Percentiles rank a stretch among this genome's conserved stretches.
Evolutionary conservation across 1,140 invertebrate species (phyloP).

Genomic region (Ceratosolen solmsi): DNA sequence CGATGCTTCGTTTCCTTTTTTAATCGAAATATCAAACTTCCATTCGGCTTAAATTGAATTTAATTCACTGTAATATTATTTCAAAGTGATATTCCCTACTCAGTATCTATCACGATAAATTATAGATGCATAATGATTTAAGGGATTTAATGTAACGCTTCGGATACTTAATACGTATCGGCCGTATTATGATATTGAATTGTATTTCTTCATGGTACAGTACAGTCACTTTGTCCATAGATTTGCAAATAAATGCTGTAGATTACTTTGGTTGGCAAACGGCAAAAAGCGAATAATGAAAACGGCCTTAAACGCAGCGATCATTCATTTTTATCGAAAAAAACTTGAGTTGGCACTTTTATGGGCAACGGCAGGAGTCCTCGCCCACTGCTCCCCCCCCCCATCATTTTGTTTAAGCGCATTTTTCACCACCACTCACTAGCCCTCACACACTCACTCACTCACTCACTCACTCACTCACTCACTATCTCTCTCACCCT

Average conservation of each 20-base stretch:
- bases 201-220: background rate
- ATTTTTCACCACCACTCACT: constrained; percentile 26
- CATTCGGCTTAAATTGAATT: background rate
- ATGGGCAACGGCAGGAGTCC: background rate
- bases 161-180: background rate
- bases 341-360: background rate
- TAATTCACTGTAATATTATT: background rate
- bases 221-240: background rate
- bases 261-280: background rate
- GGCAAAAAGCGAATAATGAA: constrained; percentile 1
- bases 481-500: background rate
- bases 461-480: too few relatives aligned
- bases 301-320: constrained; percentile 3
- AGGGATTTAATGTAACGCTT: background rate
- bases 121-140: background rate
- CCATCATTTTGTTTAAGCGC: constrained; percentile 5
- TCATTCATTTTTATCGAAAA: constrained; percentile 31
- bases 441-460: background rate
- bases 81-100: background rate
- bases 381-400: background rate
- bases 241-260: background rate
- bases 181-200: background rate
- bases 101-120: background rate
- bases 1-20: background rate
- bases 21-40: background rate